Percentiles rank a stretch among this genome's conserved stretches.
phyloP scores from a whole-genome alignment of 1,140 invertebrate species.

The Daktulosphaira vitifoliae region DNA sequence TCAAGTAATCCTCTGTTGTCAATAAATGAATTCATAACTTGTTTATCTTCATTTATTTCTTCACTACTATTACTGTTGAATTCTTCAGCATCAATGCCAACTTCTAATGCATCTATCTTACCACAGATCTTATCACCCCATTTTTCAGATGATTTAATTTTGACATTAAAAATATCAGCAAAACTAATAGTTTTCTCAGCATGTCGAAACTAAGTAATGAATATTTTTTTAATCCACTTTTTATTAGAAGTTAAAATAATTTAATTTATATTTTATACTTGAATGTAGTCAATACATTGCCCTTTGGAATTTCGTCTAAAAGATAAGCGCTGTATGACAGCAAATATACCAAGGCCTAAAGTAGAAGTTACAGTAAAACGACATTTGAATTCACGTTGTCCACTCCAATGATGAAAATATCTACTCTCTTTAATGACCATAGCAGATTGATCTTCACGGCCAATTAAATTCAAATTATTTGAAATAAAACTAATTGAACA shows the following conservation, averaged over 20 bases:
- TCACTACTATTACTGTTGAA: not conserved
- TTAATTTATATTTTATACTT: not conserved
- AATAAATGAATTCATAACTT: constrained; percentile 22
- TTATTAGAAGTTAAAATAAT: too few relatives aligned
- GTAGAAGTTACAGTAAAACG: constrained; percentile 11
- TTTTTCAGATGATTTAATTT: not conserved
- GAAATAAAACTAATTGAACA: constrained; percentile 7
- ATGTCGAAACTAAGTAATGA: constrained; percentile 8
- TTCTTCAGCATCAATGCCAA: not conserved
- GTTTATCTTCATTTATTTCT: not conserved
- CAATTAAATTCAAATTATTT: constrained; percentile 7
- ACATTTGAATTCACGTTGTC: constrained; percentile 8
- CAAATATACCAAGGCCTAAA: constrained; percentile 6
- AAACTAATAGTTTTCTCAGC: constrained; percentile 1
- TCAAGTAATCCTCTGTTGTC: constrained; percentile 31
- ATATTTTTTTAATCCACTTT: too few relatives aligned
- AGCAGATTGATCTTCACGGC: constrained; percentile 19
- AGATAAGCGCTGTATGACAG: constrained; percentile 18
- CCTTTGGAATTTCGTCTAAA: constrained; percentile 18
- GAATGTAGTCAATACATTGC: constrained; percentile 18
- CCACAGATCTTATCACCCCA: constrained; percentile 35
- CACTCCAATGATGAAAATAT: constrained; percentile 19
- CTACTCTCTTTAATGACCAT: constrained; percentile 7
- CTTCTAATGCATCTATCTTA: constrained; percentile 16
- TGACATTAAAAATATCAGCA: not conserved